Conservation (phyloP, 1,140 invertebrate genomes). For the Aradophagus sp. region DNA sequence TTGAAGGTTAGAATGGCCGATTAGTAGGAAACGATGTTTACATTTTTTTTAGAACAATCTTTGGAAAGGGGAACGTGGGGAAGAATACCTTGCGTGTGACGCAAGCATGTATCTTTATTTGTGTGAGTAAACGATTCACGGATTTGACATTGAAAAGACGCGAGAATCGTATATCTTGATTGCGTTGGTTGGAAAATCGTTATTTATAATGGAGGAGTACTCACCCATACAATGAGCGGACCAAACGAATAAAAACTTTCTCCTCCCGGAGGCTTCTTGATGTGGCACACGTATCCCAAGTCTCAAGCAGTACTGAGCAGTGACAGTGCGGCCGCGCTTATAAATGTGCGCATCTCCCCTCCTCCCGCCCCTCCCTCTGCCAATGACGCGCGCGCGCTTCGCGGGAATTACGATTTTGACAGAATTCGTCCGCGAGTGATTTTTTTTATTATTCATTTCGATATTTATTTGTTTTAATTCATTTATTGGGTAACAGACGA, state of each 20-base stretch:
- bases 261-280: constrained; percentile 43
- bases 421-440: constrained; percentile 21
- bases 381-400: constrained; percentile 8
- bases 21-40: too few species aligned
- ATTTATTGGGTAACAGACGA: too few species aligned
- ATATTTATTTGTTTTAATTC: not conserved
- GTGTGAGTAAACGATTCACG: too few species aligned
- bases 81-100: too few species aligned
- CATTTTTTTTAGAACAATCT: too few species aligned
- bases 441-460: constrained; percentile 6
- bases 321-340: constrained; percentile 13
- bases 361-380: constrained; percentile 1
- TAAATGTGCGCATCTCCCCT: constrained; percentile 18
- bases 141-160: too few species aligned
- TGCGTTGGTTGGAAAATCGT: too few species aligned
- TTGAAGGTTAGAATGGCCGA: too few species aligned
- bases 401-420: constrained; percentile 43
- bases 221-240: constrained; percentile 76
- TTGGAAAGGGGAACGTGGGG: too few species aligned
- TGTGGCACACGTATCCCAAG: constrained; percentile 37
- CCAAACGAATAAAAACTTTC: constrained; percentile 75
- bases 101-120: too few species aligned
- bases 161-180: too few species aligned
- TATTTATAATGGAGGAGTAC: too few species aligned
- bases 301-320: constrained; percentile 41